Evolutionary conservation across 2,888 invertebrate species (phyloP).

Genomic region (Amaurobius ferox): DNA sequence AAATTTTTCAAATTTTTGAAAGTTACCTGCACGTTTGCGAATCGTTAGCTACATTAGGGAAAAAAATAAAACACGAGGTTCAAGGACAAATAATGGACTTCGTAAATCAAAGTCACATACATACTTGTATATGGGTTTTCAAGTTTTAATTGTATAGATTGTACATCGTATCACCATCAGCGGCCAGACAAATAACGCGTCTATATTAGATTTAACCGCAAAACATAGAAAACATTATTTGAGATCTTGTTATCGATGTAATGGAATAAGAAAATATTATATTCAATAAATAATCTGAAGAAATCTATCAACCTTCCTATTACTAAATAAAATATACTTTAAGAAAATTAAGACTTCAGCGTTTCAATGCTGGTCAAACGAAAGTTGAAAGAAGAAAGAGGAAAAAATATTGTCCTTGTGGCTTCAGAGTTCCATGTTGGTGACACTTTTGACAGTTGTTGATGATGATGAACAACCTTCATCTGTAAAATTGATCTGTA

Average conservation of each 20-base stretch:
- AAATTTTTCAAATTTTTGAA: no score
- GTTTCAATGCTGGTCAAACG: constrained; percentile 39
- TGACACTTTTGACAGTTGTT: constrained; percentile 70
- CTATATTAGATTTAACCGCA: no score
- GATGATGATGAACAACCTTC: constrained; percentile 70
- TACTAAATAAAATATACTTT: constrained; percentile 55
- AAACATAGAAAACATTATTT: no score
- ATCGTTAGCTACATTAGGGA: no score
- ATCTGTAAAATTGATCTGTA: constrained; percentile 71
- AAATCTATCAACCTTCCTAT: constrained; percentile 26
- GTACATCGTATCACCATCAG: no score
- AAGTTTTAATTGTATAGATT: no score
- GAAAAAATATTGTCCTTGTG: constrained; percentile 67
- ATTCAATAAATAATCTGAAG: constrained; percentile 31
- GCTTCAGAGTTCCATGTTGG: constrained; percentile 58
- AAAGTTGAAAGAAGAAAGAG: constrained; percentile 35
- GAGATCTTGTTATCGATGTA: background rate
- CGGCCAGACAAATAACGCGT: no score
- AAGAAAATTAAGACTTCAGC: constrained; percentile 65
- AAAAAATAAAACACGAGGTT: no score
- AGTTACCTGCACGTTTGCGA: no score
- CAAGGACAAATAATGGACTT: no score
- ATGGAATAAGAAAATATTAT: background rate
- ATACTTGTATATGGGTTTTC: no score
- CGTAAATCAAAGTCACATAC: no score